These are phyloP conservation scores for Penaeus chinensis DNA, from an alignment of 1,140 invertebrate species.

Conservation along the genomic window DNA sequence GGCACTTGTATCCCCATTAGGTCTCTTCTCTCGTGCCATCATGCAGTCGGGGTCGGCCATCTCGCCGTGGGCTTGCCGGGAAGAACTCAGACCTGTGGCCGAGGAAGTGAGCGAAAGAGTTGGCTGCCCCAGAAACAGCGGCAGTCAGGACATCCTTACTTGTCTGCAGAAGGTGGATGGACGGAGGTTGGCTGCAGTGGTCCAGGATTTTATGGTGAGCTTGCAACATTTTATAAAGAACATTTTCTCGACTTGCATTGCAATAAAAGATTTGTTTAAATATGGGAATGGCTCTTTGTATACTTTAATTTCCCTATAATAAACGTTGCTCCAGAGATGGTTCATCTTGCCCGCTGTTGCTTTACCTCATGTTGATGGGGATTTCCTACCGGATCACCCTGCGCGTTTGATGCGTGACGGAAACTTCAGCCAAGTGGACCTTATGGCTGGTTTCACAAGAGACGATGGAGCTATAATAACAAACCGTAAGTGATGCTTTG, in stretches of 20 bases:
- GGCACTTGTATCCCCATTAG: constrained; percentile 64
- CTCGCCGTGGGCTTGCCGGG: constrained; percentile 65
- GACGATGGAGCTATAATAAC: background rate
- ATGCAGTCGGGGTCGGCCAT: constrained; percentile 66
- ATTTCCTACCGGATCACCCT: background rate
- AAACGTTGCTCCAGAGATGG: background rate
- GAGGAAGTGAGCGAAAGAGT: background rate
- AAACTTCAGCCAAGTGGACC: background rate
- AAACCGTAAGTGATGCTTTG: background rate
- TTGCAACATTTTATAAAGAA: background rate
- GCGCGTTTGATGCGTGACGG: background rate
- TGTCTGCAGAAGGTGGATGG: background rate
- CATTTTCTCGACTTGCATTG: background rate
- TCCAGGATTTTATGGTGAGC: background rate
- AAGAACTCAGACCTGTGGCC: constrained; percentile 33
- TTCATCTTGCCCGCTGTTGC: background rate
- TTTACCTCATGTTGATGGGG: background rate
- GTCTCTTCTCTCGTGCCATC: constrained; percentile 66
- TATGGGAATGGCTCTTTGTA: too few species aligned
- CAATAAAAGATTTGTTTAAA: background rate
- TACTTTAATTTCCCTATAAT: too few species aligned
- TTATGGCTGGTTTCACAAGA: constrained; percentile 3
- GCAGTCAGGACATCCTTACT: background rate
- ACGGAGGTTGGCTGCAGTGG: background rate
- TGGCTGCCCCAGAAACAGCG: background rate